phyloP scores from a whole-genome alignment of 1,140 invertebrate genomes.

The Drosophila orena region DNA sequence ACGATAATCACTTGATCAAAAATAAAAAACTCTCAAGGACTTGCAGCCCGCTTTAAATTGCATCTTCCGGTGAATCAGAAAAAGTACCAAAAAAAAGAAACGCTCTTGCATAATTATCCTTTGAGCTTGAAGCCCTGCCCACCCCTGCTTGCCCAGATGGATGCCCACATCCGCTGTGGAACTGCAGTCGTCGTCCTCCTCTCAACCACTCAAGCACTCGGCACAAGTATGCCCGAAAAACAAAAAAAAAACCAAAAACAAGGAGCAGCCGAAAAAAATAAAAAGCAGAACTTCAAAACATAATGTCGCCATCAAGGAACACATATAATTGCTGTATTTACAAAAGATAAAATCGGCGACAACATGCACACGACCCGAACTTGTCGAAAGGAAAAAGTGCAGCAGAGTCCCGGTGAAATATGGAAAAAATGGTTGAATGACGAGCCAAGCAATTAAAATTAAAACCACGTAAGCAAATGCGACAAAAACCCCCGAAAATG shows the following conservation, averaged over 20 bases:
- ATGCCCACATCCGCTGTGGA: slow-evolving; percentile 46
- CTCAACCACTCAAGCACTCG: slow-evolving; percentile 35
- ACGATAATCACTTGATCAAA: slow-evolving; percentile 6
- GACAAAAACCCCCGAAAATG: slow-evolving; percentile 66
- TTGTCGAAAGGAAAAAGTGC: slow-evolving; percentile 14
- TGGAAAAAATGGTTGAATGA: slow-evolving; percentile 26
- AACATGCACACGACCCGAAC: slow-evolving; percentile 63
- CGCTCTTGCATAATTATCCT: slow-evolving; percentile 41
- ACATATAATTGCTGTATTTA: slow-evolving; percentile 83
- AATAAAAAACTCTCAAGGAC: slow-evolving; percentile 7
- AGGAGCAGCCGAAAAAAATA: slow-evolving; percentile 10
- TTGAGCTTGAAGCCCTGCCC: slow-evolving; percentile 32
- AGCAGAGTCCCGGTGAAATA: slow-evolving; percentile 8
- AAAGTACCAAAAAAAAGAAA: slow-evolving; percentile 1
- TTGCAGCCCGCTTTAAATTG: slow-evolving; percentile 26
- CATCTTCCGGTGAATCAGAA: slow-evolving; percentile 34
- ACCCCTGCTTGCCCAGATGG: slow-evolving; percentile 5
- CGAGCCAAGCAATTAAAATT: slow-evolving; percentile 82
- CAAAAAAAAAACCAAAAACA: slow-evolving; percentile 17
- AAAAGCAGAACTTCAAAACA: slow-evolving; percentile 44
- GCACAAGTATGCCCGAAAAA: slow-evolving; percentile 26
- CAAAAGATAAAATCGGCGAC: slow-evolving; percentile 82
- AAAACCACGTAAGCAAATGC: slow-evolving; percentile 81
- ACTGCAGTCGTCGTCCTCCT: neutral
- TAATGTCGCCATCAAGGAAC: slow-evolving; percentile 78